phyloP scores from a whole-genome alignment of 35 echinoderm and acorn worm species.

The Amphiura filiformis region DNA sequence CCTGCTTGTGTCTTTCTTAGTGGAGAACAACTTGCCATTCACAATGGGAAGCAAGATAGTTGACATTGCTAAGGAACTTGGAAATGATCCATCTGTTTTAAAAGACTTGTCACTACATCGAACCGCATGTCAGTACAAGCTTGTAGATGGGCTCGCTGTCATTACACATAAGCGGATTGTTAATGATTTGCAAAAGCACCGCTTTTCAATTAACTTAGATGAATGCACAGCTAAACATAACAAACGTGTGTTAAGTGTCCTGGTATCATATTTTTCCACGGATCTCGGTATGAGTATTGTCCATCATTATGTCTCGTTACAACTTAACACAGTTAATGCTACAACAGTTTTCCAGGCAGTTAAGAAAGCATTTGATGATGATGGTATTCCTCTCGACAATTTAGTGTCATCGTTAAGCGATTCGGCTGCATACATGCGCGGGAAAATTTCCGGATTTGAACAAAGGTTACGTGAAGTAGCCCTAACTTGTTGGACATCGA shows the following conservation, averaged over 20 bases:
- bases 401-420: too few species aligned
- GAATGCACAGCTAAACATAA: slow-evolving; percentile 59
- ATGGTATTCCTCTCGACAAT: slow-evolving; percentile 25
- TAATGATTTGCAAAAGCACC: too few species aligned
- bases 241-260: too few species aligned
- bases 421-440: slow-evolving; percentile 45
- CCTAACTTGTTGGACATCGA: too few species aligned
- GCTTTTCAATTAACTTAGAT: too few species aligned
- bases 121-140: slow-evolving; percentile 6
- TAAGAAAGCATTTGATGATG: slow-evolving; percentile 18
- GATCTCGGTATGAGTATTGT: too few species aligned
- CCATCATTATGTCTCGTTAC: slow-evolving; percentile 21
- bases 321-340: slow-evolving; percentile 14
- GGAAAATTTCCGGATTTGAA: slow-evolving; percentile 40
- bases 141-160: slow-evolving; percentile 40
- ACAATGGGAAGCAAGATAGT: slow-evolving; percentile 23
- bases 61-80: slow-evolving; percentile 47
- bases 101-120: background rate
- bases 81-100: slow-evolving; percentile 39
- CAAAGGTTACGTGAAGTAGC: slow-evolving; percentile 23
- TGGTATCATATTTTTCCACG: too few species aligned
- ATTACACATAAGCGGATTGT: slow-evolving; percentile 39
- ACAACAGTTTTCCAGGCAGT: slow-evolving; percentile 41
- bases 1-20: slow-evolving; percentile 50
- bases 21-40: slow-evolving; percentile 55